Evolutionary conservation across 2,888 invertebrate genomes (phyloP).

Genomic region (Thyatira batis): DNA sequence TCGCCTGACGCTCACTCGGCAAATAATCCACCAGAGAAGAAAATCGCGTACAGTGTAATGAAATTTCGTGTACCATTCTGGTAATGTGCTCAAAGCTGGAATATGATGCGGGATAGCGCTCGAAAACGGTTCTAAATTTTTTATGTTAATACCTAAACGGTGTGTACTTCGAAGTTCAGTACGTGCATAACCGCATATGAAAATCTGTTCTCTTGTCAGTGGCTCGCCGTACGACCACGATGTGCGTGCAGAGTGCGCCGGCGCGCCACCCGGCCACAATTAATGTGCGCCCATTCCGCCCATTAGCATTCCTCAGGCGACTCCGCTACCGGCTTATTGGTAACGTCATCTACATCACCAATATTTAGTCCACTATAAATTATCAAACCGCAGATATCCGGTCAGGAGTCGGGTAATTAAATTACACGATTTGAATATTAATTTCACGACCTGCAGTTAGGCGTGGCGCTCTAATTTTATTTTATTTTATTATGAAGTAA

Average conservation of each 20-base stretch:
- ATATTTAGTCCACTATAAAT: conserved; percentile 58
- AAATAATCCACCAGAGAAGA: conserved; percentile 30
- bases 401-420: conserved; percentile 38
- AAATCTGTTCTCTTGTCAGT: conserved; percentile 29
- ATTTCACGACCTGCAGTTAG: conserved; percentile 30
- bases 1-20: conserved; percentile 32
- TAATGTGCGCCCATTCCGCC: conserved; percentile 58
- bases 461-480: conserved; percentile 31
- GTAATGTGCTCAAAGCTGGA: neutral
- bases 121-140: neutral
- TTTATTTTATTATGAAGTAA: conserved; percentile 44
- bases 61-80: neutral
- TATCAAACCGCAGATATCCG: conserved; percentile 41
- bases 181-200: conserved; percentile 21
- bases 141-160: conserved; percentile 11
- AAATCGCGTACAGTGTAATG: conserved; percentile 20
- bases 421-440: conserved; percentile 47
- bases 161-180: conserved; percentile 19
- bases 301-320: conserved; percentile 64
- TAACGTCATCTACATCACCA: conserved; percentile 56
- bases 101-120: neutral
- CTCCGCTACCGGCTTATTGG: conserved; percentile 52
- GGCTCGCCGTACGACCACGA: conserved; percentile 29
- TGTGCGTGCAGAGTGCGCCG: conserved; percentile 31
- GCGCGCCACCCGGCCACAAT: conserved; percentile 42